phyloP scores from a whole-genome alignment of 2,113 vertebrate species.

The Campylorhamphus procurvoides region DNA sequence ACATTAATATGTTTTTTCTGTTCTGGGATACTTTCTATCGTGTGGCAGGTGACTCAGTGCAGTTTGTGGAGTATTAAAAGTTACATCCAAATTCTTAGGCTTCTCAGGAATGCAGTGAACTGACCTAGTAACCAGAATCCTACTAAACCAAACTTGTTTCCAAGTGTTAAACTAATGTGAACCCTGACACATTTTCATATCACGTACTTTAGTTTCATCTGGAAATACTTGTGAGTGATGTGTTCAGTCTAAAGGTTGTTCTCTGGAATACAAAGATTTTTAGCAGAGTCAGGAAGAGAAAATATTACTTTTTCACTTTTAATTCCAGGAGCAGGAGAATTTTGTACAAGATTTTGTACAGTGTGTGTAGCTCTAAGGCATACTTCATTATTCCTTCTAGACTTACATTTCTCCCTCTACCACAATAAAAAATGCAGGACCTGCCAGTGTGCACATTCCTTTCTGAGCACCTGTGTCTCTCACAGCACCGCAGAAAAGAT shows the following conservation, averaged over 20 bases:
- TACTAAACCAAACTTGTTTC: conserved; percentile 41
- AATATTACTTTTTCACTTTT: conserved; percentile 43
- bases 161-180: conserved; percentile 30
- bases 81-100: conserved; percentile 22
- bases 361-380: background rate
- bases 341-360: background rate
- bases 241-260: conserved; percentile 30
- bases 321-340: conserved; percentile 28
- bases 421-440: background rate
- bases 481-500: background rate
- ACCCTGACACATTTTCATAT: background rate
- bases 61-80: conserved; percentile 39
- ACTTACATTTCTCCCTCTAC: background rate
- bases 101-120: conserved; percentile 12
- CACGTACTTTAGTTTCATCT: conserved; percentile 23
- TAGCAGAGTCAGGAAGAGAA: conserved; percentile 6
- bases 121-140: conserved; percentile 40
- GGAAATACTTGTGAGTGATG: conserved; percentile 18
- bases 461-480: background rate
- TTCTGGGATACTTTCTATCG: background rate
- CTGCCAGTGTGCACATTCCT: background rate
- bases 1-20: background rate
- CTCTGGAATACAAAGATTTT: conserved; percentile 37
- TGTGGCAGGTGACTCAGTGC: background rate
- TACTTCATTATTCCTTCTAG: conserved; percentile 24